Conservation (phyloP, 2,113 vertebrate species). For the Mola mola region DNA sequence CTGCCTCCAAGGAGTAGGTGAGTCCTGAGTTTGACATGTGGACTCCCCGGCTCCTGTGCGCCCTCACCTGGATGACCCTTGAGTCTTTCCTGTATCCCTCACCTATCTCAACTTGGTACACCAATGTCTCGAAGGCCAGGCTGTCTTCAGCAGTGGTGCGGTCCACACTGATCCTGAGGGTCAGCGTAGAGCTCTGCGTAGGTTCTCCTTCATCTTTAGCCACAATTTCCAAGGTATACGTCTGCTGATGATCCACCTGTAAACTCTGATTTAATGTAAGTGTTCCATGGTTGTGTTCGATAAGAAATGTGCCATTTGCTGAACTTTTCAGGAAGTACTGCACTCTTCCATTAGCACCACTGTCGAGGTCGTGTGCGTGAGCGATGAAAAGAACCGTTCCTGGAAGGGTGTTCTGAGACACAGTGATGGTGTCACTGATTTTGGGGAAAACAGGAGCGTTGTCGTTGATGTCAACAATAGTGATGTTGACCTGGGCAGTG, state of each 20-base stretch:
- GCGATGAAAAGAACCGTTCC: slow-evolving; percentile 89
- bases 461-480: slow-evolving; percentile 88
- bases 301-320: slow-evolving; percentile 68
- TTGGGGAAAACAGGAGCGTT: slow-evolving; percentile 84
- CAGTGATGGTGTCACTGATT: slow-evolving; percentile 71
- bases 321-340: slow-evolving; percentile 79
- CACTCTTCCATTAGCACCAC: slow-evolving; percentile 84
- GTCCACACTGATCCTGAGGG: slow-evolving; percentile 80
- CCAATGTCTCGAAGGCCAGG: slow-evolving; percentile 86
- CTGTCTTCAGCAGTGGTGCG: slow-evolving; percentile 58
- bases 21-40: slow-evolving; percentile 22
- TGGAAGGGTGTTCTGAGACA: slow-evolving; percentile 77
- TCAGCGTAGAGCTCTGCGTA: slow-evolving; percentile 77
- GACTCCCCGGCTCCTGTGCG: slow-evolving; percentile 55
- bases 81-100: slow-evolving; percentile 80
- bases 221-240: slow-evolving; percentile 75
- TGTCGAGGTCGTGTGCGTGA: slow-evolving; percentile 89
- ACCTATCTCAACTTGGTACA: slow-evolving; percentile 89
- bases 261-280: slow-evolving; percentile 82
- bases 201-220: slow-evolving; percentile 87
- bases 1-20: slow-evolving; percentile 80
- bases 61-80: slow-evolving; percentile 84
- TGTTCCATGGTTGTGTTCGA: slow-evolving; percentile 82
- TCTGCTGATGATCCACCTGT: slow-evolving; percentile 20
- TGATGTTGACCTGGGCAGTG: slow-evolving; percentile 88